phyloP scores from a whole-genome alignment of 2,113 vertebrate species.

The Kryptolebias marmoratus region DNA sequence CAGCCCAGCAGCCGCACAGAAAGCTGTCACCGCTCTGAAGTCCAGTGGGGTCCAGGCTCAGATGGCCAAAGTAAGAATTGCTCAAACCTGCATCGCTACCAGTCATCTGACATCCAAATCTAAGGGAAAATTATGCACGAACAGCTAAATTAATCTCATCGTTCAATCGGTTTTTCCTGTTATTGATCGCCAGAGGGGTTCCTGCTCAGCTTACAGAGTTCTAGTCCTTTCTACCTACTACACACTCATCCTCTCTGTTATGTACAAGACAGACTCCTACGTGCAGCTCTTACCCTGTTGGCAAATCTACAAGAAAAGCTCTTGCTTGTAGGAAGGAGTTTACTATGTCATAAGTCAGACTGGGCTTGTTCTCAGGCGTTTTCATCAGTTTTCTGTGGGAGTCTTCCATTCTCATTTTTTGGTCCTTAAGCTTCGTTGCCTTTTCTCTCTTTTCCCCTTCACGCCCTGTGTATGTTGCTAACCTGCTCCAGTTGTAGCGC shows the following conservation, averaged over 20 bases:
- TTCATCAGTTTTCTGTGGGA: not conserved
- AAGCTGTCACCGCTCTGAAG: slow-evolving; percentile 90
- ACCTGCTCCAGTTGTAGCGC: slow-evolving; percentile 60
- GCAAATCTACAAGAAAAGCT: slow-evolving; percentile 45
- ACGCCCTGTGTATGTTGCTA: slow-evolving; percentile 57
- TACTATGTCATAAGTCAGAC: not conserved
- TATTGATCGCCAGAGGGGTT: slow-evolving; percentile 20
- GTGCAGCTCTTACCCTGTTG: slow-evolving; percentile 30
- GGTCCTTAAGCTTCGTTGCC: slow-evolving; percentile 4
- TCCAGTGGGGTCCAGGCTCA: slow-evolving; percentile 93
- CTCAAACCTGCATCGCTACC: not conserved
- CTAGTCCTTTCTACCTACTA: not conserved
- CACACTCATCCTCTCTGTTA: not conserved
- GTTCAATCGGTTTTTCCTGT: not conserved
- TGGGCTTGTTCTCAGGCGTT: not conserved
- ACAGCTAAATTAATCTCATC: not conserved
- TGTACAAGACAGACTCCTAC: slow-evolving; percentile 23
- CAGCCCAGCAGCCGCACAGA: slow-evolving; percentile 91
- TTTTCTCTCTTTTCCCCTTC: slow-evolving; percentile 10
- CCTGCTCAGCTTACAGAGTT: slow-evolving; percentile 9
- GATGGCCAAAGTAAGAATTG: slow-evolving; percentile 91
- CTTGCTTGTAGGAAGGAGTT: slow-evolving; percentile 21
- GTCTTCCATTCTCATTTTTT: not conserved
- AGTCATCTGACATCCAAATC: not conserved
- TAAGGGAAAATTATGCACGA: not conserved